Percentiles rank a stretch among this genome's conserved stretches.
phyloP scores from a whole-genome alignment of 53 echinoderm and acorn worm species.

The Echinarachnius parma region DNA sequence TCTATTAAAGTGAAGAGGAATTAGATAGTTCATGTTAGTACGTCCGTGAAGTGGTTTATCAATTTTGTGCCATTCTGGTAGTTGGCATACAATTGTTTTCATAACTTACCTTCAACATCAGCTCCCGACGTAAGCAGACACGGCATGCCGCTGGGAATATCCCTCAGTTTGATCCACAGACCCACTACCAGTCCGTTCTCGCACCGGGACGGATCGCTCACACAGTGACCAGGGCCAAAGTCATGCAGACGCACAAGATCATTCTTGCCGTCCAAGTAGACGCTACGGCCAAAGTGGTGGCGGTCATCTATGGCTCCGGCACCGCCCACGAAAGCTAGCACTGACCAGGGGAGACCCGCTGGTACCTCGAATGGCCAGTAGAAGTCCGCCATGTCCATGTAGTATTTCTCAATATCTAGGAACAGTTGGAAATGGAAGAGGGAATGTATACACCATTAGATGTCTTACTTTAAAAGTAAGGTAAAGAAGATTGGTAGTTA shows the following conservation, averaged over 20 bases:
- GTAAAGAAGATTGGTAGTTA: no score
- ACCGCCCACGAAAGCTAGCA: slow-evolving; percentile 34
- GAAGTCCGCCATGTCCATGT: slow-evolving; percentile 54
- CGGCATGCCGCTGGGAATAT: slow-evolving; percentile 43
- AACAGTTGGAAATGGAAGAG: no score
- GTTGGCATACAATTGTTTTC: no score
- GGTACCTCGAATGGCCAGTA: slow-evolving; percentile 76
- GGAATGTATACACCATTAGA: no score
- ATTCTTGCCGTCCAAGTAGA: slow-evolving; percentile 58
- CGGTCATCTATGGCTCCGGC: slow-evolving; percentile 52
- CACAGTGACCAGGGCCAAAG: slow-evolving; percentile 50
- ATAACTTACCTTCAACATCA: slow-evolving; percentile 53
- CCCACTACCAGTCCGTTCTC: slow-evolving; percentile 64
- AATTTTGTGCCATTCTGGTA: no score
- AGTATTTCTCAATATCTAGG: slow-evolving; percentile 53
- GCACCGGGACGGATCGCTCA: slow-evolving; percentile 64
- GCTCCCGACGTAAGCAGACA: slow-evolving; percentile 74
- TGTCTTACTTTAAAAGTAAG: no score
- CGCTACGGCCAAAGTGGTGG: slow-evolving; percentile 52
- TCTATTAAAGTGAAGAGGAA: no score
- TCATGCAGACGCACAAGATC: slow-evolving; percentile 51
- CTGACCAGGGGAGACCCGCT: slow-evolving; percentile 20
- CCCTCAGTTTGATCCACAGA: slow-evolving; percentile 72
- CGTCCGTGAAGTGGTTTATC: no score
- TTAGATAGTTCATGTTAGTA: no score